These are phyloP conservation scores for Vanessa tameamea DNA, from an alignment of 1,140 invertebrate genomes.

Conservation along the genomic window DNA sequence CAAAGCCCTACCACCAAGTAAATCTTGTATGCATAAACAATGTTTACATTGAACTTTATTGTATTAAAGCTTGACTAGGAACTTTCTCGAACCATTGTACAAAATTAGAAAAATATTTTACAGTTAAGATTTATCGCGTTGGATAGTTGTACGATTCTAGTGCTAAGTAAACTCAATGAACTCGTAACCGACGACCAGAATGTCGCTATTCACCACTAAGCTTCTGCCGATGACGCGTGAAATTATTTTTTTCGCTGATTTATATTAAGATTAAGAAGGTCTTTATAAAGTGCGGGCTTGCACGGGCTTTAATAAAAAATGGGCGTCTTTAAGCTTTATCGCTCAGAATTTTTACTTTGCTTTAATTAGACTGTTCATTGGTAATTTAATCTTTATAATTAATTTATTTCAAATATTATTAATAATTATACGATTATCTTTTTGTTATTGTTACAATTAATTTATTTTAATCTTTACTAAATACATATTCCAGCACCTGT, in stretches of 20 bases:
- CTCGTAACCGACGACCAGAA: constrained; percentile 13
- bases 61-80: no score
- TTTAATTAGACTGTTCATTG: background rate
- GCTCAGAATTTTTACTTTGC: background rate
- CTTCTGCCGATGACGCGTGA: constrained; percentile 45
- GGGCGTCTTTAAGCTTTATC: constrained; percentile 1
- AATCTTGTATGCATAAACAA: no score
- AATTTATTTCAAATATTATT: no score
- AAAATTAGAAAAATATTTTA: no score
- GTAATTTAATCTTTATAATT: background rate
- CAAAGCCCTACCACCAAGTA: no score
- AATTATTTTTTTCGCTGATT: constrained; percentile 52
- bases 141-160: background rate
- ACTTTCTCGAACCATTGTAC: no score
- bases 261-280: constrained; percentile 39
- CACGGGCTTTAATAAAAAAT: background rate
- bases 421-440: no score
- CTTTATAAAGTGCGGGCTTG: constrained; percentile 16
- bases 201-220: constrained; percentile 33
- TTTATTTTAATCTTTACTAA: no score
- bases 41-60: no score
- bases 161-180: background rate
- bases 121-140: background rate
- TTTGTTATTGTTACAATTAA: no score
- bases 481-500: no score